These are phyloP conservation scores for Eupithecia pulchellata DNA, from an alignment of 2,888 invertebrate genomes.

Conservation along the genomic window DNA sequence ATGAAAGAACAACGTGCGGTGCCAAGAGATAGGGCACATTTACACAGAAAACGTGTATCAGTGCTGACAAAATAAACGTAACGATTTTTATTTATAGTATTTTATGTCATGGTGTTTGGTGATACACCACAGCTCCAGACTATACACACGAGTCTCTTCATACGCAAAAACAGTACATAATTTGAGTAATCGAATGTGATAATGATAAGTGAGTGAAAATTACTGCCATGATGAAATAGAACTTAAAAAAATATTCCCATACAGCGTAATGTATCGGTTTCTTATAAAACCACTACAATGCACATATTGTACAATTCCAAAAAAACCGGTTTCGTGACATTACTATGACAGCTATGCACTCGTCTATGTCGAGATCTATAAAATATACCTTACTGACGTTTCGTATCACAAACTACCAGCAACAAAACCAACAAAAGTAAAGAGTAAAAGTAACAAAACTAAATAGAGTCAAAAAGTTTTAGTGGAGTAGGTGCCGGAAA, in stretches of 20 bases:
- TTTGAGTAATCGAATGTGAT: background rate
- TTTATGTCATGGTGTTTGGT: background rate
- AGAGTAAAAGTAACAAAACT: background rate
- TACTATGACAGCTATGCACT: background rate
- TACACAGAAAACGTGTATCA: constrained; percentile 9
- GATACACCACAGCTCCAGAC: background rate
- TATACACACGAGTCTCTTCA: background rate
- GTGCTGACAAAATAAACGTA: background rate
- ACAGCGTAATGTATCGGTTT: no score
- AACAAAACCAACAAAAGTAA: no score
- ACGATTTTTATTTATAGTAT: background rate
- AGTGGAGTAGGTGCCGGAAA: background rate
- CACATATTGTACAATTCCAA: no score
- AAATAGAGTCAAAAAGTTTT: background rate
- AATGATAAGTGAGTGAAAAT: background rate
- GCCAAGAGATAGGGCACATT: constrained; percentile 25
- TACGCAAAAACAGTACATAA: background rate
- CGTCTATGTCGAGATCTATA: background rate
- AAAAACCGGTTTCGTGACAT: no score
- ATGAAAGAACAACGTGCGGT: constrained; percentile 38
- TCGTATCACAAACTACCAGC: background rate
- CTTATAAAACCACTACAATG: no score
- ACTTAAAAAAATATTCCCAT: no score
- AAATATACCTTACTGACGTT: background rate
- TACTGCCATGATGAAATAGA: background rate